These are phyloP conservation scores for Lepisosteus oculatus DNA, from an alignment of 2,113 vertebrate genomes.

Conservation along the genomic window DNA sequence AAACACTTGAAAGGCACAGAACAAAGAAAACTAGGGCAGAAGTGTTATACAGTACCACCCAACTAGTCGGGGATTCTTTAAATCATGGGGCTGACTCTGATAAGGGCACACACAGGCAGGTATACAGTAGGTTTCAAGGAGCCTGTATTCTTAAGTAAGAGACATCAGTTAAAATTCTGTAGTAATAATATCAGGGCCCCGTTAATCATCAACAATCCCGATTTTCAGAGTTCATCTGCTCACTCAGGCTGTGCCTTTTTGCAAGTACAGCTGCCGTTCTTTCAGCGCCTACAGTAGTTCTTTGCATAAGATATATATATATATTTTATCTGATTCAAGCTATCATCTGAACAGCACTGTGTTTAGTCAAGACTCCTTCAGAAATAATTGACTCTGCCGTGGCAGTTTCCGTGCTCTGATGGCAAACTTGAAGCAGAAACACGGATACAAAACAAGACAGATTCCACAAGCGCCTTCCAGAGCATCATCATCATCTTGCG, in stretches of 20 bases:
- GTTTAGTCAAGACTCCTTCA: conserved; percentile 19
- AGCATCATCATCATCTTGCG: background rate
- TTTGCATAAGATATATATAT: background rate
- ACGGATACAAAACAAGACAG: conserved; percentile 21
- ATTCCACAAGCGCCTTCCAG: conserved; percentile 17
- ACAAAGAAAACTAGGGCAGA: conserved; percentile 19
- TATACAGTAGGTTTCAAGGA: background rate
- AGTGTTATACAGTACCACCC: conserved; percentile 5
- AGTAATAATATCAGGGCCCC: conserved; percentile 6
- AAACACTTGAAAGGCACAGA: too few species aligned
- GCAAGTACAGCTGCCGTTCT: background rate
- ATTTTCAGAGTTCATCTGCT: background rate
- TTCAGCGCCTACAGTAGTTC: background rate
- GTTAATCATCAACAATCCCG: conserved; percentile 6
- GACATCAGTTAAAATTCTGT: conserved; percentile 5
- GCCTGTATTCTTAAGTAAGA: background rate
- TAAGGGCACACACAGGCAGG: background rate
- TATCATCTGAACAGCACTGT: background rate
- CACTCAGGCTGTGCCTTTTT: background rate
- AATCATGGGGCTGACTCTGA: background rate
- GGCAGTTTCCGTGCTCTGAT: conserved; percentile 10
- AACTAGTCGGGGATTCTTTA: background rate
- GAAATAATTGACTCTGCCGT: conserved; percentile 27
- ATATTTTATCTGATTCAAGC: background rate
- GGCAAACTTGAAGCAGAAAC: conserved; percentile 21